A percentile compares a stretch with the other conserved stretches of the same genome.
Evolutionary conservation across 2,888 invertebrate species (phyloP).

Genomic region (Acleris emargana): DNA sequence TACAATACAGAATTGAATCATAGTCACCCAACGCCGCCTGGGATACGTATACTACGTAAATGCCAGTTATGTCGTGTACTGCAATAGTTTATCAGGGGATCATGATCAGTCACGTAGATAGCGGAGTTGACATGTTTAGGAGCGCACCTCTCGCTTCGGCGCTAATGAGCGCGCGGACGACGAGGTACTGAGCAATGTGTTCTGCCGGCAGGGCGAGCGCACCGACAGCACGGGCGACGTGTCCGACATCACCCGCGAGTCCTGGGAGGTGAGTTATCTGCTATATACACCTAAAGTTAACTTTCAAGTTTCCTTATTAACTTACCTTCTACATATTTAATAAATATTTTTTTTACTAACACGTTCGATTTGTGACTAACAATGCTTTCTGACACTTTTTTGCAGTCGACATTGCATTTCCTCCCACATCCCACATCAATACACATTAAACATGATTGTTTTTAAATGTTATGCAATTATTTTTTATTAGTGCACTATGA

Average conservation of each 20-base stretch:
- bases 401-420: constrained; percentile 59
- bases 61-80: too few relatives aligned
- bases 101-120: constrained; percentile 67
- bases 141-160: constrained; percentile 26
- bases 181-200: constrained; percentile 36
- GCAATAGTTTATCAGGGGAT: constrained; percentile 10
- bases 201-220: constrained; percentile 74
- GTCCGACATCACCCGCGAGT: constrained; percentile 92
- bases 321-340: constrained; percentile 34
- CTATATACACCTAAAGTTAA: constrained; percentile 5
- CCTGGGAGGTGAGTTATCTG: constrained; percentile 93
- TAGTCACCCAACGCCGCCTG: too few relatives aligned
- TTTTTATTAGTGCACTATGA: constrained; percentile 44
- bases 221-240: constrained; percentile 89
- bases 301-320: constrained; percentile 23
- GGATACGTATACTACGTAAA: too few relatives aligned
- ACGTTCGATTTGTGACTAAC: constrained; percentile 55
- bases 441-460: constrained; percentile 73
- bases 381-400: constrained; percentile 60
- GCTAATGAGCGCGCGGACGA: constrained; percentile 31
- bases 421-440: constrained; percentile 71
- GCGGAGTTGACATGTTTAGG: constrained; percentile 47
- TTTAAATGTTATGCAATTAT: constrained; percentile 44
- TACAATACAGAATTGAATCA: too few relatives aligned
- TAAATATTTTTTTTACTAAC: constrained; percentile 42